Evolutionary conservation across 2,113 vertebrate genomes (phyloP).

Genomic region (Origma solitaria): DNA sequence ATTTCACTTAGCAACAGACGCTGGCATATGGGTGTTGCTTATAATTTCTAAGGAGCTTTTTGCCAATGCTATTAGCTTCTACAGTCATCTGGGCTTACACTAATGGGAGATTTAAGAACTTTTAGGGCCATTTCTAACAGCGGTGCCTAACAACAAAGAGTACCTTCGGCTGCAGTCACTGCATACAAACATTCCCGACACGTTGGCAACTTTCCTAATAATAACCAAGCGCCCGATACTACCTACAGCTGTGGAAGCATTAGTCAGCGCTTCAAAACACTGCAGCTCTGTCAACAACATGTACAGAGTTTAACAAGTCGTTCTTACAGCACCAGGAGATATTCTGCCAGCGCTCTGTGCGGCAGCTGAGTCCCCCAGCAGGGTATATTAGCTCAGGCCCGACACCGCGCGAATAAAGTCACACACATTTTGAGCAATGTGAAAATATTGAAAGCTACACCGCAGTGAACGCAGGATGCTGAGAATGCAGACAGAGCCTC

Average conservation of each 20-base stretch:
- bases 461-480: neutral
- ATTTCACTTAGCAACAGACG: slow-evolving; percentile 34
- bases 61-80: neutral
- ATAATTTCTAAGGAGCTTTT: slow-evolving; percentile 4
- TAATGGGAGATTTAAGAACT: neutral
- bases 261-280: neutral
- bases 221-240: neutral
- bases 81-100: neutral
- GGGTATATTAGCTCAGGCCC: slow-evolving; percentile 3
- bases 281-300: slow-evolving; percentile 23
- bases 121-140: neutral
- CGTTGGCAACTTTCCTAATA: neutral
- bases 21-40: neutral
- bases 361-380: neutral
- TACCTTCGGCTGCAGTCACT: neutral
- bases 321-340: neutral
- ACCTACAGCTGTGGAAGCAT: slow-evolving; percentile 28
- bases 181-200: neutral
- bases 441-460: slow-evolving; percentile 41
- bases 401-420: neutral
- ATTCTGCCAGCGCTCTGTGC: neutral
- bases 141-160: neutral
- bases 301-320: neutral
- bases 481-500: neutral
- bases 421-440: neutral